Base-by-base conservation (phyloP, 2,888 invertebrate species). In the Tenthredo notha region DNA sequence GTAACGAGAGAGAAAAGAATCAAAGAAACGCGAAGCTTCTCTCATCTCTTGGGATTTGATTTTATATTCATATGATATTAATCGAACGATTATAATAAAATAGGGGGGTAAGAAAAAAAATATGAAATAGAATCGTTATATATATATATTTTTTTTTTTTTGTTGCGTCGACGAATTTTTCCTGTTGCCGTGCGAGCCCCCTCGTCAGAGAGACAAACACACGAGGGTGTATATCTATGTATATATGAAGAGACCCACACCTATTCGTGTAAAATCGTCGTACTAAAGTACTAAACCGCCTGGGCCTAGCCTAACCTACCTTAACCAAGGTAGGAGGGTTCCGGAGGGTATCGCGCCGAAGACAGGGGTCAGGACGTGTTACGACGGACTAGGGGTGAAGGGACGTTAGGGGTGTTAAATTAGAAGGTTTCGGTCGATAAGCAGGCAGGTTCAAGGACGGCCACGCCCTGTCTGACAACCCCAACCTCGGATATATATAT, bases 381-480 rank as follows among this genome's bases (percentile, higher is more conserved):
- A 29, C 40, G 40, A 74, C 21, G 21, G 9, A 7, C 18, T 43
- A 43, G 50, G 29, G 50, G 9, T n/a, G 9, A 10, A 15, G 9
- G n/a, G 40, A n/a, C 21, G 40, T 43, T 40, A 29, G 72, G 72
- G 72, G 29, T 21, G 72, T 61, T 4, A 70, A 67, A 83, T 70
- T 65, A 65, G 67, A 83, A 18, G 47, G 70, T 89, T 89, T 89
- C 85, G 90, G 84, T 89, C 87, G 88, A 88, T 89, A 88, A 89
- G 87, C 89, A 89, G 89, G 87, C 89, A 90, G 90, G 92, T 91
- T 92, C 92, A 92, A 92, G 92, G 92, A 88, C 92, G 91, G 91
- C 93, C 92, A 92, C 93, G 92, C 93, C 93, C 92, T 92, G 93
- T 93, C 93, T 93, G 91, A 89, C 88, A 86, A 74, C 74, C 74